phyloP scores from a whole-genome alignment of 2,113 vertebrate genomes.

The Amazona vittata region DNA sequence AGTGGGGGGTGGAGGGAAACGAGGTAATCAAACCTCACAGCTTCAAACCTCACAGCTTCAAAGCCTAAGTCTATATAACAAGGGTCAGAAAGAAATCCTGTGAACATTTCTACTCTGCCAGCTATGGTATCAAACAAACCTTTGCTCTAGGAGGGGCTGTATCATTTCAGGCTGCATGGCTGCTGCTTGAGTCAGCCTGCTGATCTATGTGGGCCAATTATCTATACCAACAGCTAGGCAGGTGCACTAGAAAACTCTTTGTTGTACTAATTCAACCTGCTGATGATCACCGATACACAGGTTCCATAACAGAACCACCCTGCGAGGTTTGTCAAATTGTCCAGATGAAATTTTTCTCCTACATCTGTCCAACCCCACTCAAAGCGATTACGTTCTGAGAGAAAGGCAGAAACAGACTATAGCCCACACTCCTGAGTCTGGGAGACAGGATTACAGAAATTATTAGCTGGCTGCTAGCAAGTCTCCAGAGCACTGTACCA shows the following conservation, averaged over 20 bases:
- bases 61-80: neutral
- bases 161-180: rapidly evolving
- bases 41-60: neutral
- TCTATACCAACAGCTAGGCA: neutral
- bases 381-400: neutral
- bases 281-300: neutral
- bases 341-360: neutral
- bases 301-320: neutral
- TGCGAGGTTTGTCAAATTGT: rapidly evolving
- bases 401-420: neutral
- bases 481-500: neutral
- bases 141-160: neutral
- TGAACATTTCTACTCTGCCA: neutral
- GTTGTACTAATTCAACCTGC: neutral
- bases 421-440: neutral
- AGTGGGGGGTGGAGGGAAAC: neutral
- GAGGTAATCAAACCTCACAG: neutral
- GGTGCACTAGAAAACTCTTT: neutral
- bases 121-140: neutral
- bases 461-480: neutral
- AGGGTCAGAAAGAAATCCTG: neutral
- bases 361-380: neutral
- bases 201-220: neutral
- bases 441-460: neutral
- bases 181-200: neutral